Conservation (phyloP, 2,888 invertebrate genomes). For the Petrolisthes manimaculis region DNA sequence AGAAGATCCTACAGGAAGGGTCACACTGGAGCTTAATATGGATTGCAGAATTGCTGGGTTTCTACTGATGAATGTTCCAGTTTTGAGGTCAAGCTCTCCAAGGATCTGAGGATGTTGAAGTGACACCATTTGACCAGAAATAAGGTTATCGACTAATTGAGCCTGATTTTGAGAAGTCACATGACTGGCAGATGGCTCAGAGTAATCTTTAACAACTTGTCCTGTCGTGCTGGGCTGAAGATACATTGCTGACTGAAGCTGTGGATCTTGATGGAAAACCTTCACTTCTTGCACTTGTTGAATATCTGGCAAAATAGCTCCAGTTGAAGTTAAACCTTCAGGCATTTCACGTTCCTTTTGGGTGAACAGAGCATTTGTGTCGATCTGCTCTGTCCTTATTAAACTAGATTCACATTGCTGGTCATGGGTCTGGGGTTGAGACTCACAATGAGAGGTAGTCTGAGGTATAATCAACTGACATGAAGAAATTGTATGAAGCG, state of each 20-base stretch:
- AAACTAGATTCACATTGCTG: too few relatives aligned
- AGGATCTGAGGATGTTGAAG: conserved; percentile 11
- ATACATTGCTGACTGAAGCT: neutral
- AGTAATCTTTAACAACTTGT: neutral
- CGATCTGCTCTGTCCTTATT: too few relatives aligned
- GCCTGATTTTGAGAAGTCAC: neutral
- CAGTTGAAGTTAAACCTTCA: neutral
- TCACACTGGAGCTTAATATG: conserved; percentile 14
- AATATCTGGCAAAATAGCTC: neutral
- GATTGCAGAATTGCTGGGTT: conserved; percentile 31
- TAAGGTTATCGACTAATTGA: neutral
- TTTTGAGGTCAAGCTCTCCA: conserved; percentile 32
- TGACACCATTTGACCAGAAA: neutral
- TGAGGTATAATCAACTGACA: too few relatives aligned
- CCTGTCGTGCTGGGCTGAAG: neutral
- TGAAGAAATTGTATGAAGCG: too few relatives aligned
- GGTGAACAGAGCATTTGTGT: too few relatives aligned
- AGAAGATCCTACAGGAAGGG: neutral
- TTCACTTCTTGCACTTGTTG: neutral
- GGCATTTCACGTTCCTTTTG: too few relatives aligned
- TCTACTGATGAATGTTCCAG: conserved; percentile 36
- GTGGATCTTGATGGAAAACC: neutral
- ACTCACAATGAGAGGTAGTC: too few relatives aligned
- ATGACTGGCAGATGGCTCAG: neutral
- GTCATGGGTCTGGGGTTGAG: too few relatives aligned